Percentiles rank a stretch among this genome's conserved stretches.
These are phyloP conservation scores for Sebastes nivosus DNA, from an alignment of 2,797 vertebrate species.

Conservation along the genomic window DNA sequence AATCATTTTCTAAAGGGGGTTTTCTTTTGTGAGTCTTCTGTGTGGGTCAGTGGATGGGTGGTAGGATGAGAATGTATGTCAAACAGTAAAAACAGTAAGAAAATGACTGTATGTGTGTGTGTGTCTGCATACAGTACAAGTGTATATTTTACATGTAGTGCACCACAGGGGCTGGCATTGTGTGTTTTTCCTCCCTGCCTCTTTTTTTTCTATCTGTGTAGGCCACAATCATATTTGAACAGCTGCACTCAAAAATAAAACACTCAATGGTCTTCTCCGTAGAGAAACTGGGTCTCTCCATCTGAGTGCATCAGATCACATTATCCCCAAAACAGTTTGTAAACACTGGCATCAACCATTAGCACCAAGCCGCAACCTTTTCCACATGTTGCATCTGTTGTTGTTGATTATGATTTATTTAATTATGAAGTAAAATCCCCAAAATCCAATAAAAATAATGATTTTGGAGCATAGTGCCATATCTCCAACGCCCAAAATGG, in stretches of 20 bases:
- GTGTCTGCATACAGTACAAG: constrained; percentile 3
- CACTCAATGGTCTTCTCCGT: constrained; percentile 45
- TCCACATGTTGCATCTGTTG: not conserved
- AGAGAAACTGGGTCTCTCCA: constrained; percentile 40
- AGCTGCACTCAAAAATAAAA: constrained; percentile 77
- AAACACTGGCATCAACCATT: constrained; percentile 18
- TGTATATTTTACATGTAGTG: constrained; percentile 20
- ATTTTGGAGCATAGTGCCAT: not conserved
- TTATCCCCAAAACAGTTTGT: constrained; percentile 26
- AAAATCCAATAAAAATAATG: not conserved
- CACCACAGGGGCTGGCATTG: constrained; percentile 36
- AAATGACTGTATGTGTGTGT: constrained; percentile 16
- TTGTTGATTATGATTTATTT: not conserved
- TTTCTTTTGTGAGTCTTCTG: constrained; percentile 54
- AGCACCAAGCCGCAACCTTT: not conserved
- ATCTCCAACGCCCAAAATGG: not conserved
- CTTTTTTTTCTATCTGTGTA: constrained; percentile 63
- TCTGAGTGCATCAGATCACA: constrained; percentile 26
- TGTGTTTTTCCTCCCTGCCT: constrained; percentile 59
- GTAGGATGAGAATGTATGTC: constrained; percentile 21
- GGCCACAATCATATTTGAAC: constrained; percentile 80
- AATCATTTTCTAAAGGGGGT: constrained; percentile 63
- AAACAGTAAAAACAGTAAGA: constrained; percentile 5
- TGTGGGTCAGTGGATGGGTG: constrained; percentile 47
- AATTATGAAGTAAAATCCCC: not conserved